Conservation (phyloP, 1,140 invertebrate genomes). For the Macrostomum lignano region DNA sequence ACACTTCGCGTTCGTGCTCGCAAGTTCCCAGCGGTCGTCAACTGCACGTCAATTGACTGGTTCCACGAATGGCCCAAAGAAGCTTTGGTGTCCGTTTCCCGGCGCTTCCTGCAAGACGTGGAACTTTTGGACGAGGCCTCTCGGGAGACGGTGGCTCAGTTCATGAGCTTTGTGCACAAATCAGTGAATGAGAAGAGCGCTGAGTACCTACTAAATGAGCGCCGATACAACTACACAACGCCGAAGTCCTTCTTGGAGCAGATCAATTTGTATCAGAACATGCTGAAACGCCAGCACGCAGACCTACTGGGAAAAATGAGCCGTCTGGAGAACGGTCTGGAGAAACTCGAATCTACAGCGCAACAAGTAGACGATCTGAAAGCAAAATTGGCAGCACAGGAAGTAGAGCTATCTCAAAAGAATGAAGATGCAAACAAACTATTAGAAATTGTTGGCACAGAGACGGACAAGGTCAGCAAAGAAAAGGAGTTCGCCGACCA, state of each 20-base stretch:
- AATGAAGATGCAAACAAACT: conserved; percentile 79
- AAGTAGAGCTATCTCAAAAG: conserved; percentile 66
- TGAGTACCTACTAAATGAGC: conserved; percentile 53
- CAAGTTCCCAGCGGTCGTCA: conserved; percentile 77
- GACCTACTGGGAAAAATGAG: conserved; percentile 53
- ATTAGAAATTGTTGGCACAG: conserved; percentile 68
- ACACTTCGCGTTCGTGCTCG: conserved; percentile 58
- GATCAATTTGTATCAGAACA: conserved; percentile 60
- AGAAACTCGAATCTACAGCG: conserved; percentile 52
- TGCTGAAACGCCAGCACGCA: conserved; percentile 47
- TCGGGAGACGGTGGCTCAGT: conserved; percentile 47
- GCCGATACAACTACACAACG: conserved; percentile 77
- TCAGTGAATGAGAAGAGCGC: conserved; percentile 65
- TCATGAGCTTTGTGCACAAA: conserved; percentile 74
- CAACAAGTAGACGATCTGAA: conserved; percentile 57
- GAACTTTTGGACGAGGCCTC: conserved; percentile 31
- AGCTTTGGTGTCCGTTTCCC: conserved; percentile 62
- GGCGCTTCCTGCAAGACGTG: conserved; percentile 52
- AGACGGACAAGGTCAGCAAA: conserved; percentile 60
- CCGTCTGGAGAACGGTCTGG: conserved; percentile 63
- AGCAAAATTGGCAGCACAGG: conserved; percentile 61
- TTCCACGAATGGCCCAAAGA: conserved; percentile 88
- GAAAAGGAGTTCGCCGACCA: conserved; percentile 69
- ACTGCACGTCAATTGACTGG: conserved; percentile 79
- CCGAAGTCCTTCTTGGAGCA: conserved; percentile 84